Conservation (phyloP, 2,797 vertebrate genomes). For the Leontopithecus rosalia region DNA sequence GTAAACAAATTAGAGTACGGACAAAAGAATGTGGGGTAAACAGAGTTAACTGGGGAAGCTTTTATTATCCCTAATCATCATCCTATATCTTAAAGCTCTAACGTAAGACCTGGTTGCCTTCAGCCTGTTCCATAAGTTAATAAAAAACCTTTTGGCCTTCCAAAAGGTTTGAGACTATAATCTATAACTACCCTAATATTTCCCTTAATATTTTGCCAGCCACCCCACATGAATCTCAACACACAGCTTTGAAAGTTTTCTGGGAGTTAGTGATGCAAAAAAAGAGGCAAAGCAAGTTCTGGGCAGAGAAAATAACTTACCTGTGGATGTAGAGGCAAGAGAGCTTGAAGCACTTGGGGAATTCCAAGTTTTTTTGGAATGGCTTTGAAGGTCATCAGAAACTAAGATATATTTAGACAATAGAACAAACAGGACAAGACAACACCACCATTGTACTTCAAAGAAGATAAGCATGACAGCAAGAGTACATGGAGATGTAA, state of each 20-base stretch:
- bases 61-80: too few species aligned
- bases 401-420: neutral
- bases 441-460: neutral
- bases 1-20: too few species aligned
- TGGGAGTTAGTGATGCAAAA: neutral
- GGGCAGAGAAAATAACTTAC: neutral
- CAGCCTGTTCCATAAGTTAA: too few species aligned
- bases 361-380: neutral
- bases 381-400: constrained; percentile 26
- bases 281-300: neutral
- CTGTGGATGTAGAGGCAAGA: neutral
- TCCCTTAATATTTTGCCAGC: too few species aligned
- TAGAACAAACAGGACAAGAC: neutral
- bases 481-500: neutral
- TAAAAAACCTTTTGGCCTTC: too few species aligned
- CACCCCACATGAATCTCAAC: too few species aligned
- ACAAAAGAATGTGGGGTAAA: too few species aligned
- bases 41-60: too few species aligned
- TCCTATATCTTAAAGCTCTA: too few species aligned
- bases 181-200: too few species aligned
- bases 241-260: neutral
- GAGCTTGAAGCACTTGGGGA: neutral
- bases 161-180: too few species aligned
- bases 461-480: neutral
- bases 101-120: too few species aligned